Evolutionary conservation across 2,113 vertebrate genomes (phyloP).

Genomic region (Phycodurus eques): DNA sequence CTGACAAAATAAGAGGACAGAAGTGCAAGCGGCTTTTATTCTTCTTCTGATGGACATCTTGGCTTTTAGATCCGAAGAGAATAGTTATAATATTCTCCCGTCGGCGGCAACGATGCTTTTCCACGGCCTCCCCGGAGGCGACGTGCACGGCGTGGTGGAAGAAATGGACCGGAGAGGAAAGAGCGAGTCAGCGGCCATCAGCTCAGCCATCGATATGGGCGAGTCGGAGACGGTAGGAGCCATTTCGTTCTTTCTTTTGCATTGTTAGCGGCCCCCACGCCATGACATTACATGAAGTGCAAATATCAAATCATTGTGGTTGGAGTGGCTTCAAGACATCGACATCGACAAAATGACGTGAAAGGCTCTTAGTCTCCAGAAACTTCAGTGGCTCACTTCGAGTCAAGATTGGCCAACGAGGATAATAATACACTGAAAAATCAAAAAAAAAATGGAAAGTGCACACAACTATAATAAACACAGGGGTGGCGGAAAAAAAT

Average conservation of each 20-base stretch:
- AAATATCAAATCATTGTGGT: not conserved
- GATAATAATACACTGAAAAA: not conserved
- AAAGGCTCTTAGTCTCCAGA: not conserved
- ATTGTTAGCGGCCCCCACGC: constrained; percentile 18
- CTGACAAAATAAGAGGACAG: constrained; percentile 15
- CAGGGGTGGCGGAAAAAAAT: not conserved
- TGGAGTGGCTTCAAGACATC: not conserved
- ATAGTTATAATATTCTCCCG: constrained; percentile 77
- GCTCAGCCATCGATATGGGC: constrained; percentile 97
- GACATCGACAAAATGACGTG: not conserved
- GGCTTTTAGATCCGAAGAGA: constrained; percentile 79
- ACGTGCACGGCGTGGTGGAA: constrained; percentile 97
- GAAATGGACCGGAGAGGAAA: constrained; percentile 96
- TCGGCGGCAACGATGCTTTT: constrained; percentile 90
- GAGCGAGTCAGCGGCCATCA: constrained; percentile 92
- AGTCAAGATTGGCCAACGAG: not conserved
- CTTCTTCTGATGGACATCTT: constrained; percentile 84
- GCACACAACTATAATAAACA: not conserved
- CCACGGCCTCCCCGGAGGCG: constrained; percentile 95
- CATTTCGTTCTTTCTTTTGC: constrained; percentile 10
- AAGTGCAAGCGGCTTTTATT: constrained; percentile 61
- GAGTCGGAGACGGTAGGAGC: constrained; percentile 94
- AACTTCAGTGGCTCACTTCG: not conserved
- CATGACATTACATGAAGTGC: too few species aligned
- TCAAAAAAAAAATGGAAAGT: not conserved